Conservation (phyloP, 2,113 vertebrate genomes). For the Callionymus lyra region DNA sequence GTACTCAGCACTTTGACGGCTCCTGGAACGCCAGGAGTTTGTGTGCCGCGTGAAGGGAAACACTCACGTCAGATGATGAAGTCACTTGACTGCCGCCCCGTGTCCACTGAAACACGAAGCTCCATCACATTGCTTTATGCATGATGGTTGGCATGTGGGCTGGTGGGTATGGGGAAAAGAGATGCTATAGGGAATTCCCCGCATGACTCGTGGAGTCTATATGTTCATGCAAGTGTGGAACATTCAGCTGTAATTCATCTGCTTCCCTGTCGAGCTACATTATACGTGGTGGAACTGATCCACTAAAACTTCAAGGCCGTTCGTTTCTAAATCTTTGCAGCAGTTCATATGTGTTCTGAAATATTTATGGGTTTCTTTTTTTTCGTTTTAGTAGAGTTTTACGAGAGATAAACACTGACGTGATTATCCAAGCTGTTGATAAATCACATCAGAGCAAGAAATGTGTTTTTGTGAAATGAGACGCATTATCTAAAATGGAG, state of each 20-base stretch:
- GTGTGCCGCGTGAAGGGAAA: background rate
- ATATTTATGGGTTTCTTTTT: too few species aligned
- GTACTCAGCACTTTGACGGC: conserved; percentile 20
- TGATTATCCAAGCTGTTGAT: too few species aligned
- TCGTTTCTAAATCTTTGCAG: too few species aligned
- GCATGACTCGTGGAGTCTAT: conserved; percentile 1
- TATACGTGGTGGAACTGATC: background rate
- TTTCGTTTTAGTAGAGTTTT: too few species aligned
- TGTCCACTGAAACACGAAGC: conserved; percentile 23
- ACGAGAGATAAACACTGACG: too few species aligned
- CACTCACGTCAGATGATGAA: background rate
- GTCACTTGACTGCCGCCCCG: conserved; percentile 12
- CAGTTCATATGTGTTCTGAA: too few species aligned
- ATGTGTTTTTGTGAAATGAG: too few species aligned
- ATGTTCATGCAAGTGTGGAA: conserved; percentile 11
- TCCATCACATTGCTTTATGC: conserved; percentile 29
- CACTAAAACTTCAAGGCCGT: background rate
- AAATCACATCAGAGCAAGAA: too few species aligned
- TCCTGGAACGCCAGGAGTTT: conserved; percentile 9
- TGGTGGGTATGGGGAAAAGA: conserved; percentile 5
- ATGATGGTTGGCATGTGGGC: background rate
- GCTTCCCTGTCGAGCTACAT: conserved; percentile 6
- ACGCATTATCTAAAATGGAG: too few species aligned
- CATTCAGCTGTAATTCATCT: conserved; percentile 6
- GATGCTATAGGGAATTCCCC: background rate